phyloP scores from a whole-genome alignment of 2,888 invertebrate species.

The Scrobipalpa atriplicella region DNA sequence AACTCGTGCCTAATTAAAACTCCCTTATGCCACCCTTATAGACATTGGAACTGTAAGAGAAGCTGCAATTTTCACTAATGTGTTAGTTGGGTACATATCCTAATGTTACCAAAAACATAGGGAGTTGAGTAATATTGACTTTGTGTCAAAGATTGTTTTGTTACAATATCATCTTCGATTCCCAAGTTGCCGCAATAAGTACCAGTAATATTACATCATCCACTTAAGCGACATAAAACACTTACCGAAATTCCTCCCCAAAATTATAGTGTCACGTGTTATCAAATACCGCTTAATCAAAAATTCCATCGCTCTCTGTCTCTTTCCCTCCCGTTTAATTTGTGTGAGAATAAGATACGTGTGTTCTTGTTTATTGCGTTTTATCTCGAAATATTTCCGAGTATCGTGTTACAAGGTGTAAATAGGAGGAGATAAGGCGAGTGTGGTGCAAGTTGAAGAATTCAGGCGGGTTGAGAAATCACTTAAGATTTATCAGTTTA shows the following conservation, averaged over 20 bases:
- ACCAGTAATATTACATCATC: neutral
- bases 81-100: too few species aligned
- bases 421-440: constrained; percentile 30
- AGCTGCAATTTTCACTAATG: too few species aligned
- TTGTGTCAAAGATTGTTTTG: too few species aligned
- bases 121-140: too few species aligned
- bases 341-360: constrained; percentile 43
- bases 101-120: too few species aligned
- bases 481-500: constrained; percentile 18
- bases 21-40: too few species aligned
- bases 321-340: constrained; percentile 48
- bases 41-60: too few species aligned
- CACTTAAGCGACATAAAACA: neutral
- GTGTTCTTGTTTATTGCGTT: constrained; percentile 49
- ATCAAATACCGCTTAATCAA: constrained; percentile 51
- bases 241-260: neutral
- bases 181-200: too few species aligned
- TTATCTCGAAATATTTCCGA: constrained; percentile 47
- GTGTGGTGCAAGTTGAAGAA: neutral
- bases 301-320: constrained; percentile 37
- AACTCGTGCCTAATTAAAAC: too few species aligned
- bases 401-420: constrained; percentile 38
- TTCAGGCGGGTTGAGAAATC: neutral
- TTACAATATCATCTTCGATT: too few species aligned
- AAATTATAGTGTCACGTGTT: constrained; percentile 35